Evolutionary conservation across 1,140 invertebrate genomes (phyloP).

Genomic region (Cyphomyrmex costatus): DNA sequence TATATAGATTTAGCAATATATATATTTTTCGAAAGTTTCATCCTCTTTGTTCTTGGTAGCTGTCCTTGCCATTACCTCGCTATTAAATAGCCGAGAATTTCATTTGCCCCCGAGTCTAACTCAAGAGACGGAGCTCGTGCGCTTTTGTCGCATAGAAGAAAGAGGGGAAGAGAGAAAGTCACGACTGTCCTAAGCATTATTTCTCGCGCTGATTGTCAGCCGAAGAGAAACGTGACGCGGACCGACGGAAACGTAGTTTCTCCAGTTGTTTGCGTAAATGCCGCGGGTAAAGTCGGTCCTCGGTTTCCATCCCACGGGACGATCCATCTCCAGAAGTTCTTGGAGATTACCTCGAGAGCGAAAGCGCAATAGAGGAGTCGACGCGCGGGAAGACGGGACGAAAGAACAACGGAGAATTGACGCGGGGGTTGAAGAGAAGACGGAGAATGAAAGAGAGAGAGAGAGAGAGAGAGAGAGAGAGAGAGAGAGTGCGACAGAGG

Average conservation of each 20-base stretch:
- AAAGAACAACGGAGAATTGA: constrained; percentile 34
- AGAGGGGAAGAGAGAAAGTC: constrained; percentile 31
- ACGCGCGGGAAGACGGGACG: neutral
- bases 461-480: neutral
- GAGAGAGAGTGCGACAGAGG: neutral
- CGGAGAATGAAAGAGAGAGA: neutral
- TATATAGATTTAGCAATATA: neutral
- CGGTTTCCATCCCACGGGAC: constrained; percentile 67
- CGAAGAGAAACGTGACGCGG: constrained; percentile 43
- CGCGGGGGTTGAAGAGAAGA: constrained; percentile 37
- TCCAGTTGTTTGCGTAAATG: constrained; percentile 65
- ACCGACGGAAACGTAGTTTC: constrained; percentile 50
- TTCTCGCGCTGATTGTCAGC: constrained; percentile 52
- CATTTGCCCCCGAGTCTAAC: neutral
- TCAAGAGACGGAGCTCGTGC: neutral
- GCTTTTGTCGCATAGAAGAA: constrained; percentile 1
- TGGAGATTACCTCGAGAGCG: constrained; percentile 67
- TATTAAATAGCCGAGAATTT: constrained; percentile 32
- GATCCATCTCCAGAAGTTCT: constrained; percentile 68
- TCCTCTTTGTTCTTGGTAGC: neutral
- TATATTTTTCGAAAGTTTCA: neutral
- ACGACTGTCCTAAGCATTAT: constrained; percentile 58
- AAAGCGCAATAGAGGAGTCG: constrained; percentile 48
- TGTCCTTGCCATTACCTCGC: neutral
- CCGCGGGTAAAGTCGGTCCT: constrained; percentile 51